These are phyloP conservation scores for Tetramorium simillimum DNA, from an alignment of 1,140 invertebrate genomes.

Conservation along the genomic window DNA sequence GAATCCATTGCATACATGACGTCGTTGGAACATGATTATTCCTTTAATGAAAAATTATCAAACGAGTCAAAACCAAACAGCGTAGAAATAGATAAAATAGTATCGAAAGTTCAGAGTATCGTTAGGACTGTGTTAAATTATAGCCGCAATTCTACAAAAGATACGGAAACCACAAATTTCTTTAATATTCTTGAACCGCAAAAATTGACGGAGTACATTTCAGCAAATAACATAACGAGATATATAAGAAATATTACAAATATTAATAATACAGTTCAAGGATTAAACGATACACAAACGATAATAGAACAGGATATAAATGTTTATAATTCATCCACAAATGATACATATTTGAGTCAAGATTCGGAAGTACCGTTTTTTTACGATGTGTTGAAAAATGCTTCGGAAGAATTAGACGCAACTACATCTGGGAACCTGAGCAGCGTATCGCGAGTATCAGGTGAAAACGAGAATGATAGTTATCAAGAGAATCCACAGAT, in stretches of 20 bases:
- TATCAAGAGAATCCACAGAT: background rate
- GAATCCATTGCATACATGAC: background rate
- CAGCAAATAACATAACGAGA: background rate
- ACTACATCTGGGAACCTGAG: background rate
- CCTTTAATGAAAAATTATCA: background rate
- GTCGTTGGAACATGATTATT: background rate
- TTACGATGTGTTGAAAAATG: background rate
- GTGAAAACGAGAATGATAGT: background rate
- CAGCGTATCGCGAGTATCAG: background rate
- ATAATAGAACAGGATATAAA: background rate
- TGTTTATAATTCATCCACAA: background rate
- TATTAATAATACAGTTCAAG: background rate
- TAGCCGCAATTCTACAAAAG: background rate
- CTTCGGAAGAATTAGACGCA: background rate
- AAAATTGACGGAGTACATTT: conserved; percentile 34
- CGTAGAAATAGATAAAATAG: conserved; percentile 63
- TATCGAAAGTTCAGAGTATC: conserved; percentile 66
- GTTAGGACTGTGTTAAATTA: conserved; percentile 57
- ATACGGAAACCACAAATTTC: background rate
- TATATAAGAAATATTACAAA: background rate
- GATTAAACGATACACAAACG: background rate
- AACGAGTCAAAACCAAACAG: conserved; percentile 9
- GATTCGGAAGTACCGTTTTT: conserved; percentile 10
- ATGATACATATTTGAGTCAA: background rate
- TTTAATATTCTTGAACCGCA: conserved; percentile 24